Percentiles rank a stretch among this genome's conserved stretches.
Conservation (phyloP, 2,888 invertebrate species). For the Cistogaster globosa region DNA sequence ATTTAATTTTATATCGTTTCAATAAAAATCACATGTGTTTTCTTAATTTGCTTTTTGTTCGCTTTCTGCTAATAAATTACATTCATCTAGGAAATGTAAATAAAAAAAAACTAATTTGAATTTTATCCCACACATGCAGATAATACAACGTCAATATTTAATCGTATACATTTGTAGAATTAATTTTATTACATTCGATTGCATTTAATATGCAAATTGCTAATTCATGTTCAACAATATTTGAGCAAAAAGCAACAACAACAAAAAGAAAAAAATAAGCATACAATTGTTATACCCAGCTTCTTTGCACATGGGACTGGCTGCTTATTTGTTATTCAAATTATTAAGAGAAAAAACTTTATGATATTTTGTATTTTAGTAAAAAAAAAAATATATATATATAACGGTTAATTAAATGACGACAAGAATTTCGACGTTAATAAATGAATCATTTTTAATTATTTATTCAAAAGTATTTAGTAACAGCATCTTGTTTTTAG, state of each 20-base stretch:
- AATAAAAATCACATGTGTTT: slow-evolving; percentile 51
- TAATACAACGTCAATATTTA: slow-evolving; percentile 1
- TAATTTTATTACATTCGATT: slow-evolving; percentile 54
- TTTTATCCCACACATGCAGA: slow-evolving; percentile 16
- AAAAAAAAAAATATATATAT: neutral
- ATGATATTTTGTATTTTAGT: neutral
- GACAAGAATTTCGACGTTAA: too few species aligned
- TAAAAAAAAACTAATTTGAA: slow-evolving; percentile 14
- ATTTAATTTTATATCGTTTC: slow-evolving; percentile 39
- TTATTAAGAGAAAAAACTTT: slow-evolving; percentile 11
- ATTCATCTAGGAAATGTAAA: neutral
- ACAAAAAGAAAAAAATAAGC: neutral
- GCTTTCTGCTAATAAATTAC: slow-evolving; percentile 30
- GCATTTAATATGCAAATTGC: slow-evolving; percentile 66
- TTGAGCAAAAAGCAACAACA: neutral
- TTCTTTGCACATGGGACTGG: slow-evolving; percentile 22
- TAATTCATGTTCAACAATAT: slow-evolving; percentile 38
- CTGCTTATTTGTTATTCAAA: slow-evolving; percentile 55
- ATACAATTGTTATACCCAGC: slow-evolving; percentile 13
- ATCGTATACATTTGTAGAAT: slow-evolving; percentile 32
- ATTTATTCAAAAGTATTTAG: too few species aligned
- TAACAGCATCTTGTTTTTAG: neutral
- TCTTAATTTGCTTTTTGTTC: slow-evolving; percentile 39
- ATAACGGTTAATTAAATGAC: neutral
- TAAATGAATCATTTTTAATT: too few species aligned